Evolutionary conservation across 2,113 vertebrate species (phyloP), one percentile per base, ranked within the genome.

Genomic region (Gasterosteus nipponicus): DNA sequence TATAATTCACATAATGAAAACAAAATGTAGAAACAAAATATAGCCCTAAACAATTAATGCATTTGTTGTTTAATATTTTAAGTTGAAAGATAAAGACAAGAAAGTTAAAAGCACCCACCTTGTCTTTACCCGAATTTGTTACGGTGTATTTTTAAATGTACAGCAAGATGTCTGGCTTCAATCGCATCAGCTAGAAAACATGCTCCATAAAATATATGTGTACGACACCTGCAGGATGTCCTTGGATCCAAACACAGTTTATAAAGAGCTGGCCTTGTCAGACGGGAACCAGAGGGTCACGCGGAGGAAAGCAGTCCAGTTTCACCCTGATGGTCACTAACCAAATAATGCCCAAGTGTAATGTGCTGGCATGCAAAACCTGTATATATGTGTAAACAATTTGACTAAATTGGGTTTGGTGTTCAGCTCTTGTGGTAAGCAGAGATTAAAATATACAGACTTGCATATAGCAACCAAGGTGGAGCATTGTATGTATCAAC

Each of bases 191-290:
- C 22, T 1, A 5, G 3, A 63, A 63, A 44, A 44, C 29, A 33
- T 26, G 19, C 19, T 57, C 35, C 59, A 46, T 10, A 18, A 62
- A 29, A 53, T n/a, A 69, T 53, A 26, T 47, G 26, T 26, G 7
- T 69, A 39, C 12, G 94, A 95, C 78, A 64, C 80, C 60, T 89
- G 82, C 70, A 91, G 85, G 73, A 72, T 95, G 78, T 92, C 93
- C 46, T 93, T 95, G 47, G 93, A 95, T 78, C 87, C 88, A 31
- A 94, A 94, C 88, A 93, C 94, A 5, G 86, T 89, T 22, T 94
- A 93, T 42, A 94, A 93, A 81, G 93, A 95, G 87, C 84, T 95
- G 75, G 87, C 90, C 19, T 38, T 95, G 66, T 91, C 93, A 0
- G 91, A 94, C 0, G 91, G 92, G 6, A 94, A 93, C 85, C 91